Conservation (phyloP, 2,888 invertebrate species). For the Monoplex corrugatus region DNA sequence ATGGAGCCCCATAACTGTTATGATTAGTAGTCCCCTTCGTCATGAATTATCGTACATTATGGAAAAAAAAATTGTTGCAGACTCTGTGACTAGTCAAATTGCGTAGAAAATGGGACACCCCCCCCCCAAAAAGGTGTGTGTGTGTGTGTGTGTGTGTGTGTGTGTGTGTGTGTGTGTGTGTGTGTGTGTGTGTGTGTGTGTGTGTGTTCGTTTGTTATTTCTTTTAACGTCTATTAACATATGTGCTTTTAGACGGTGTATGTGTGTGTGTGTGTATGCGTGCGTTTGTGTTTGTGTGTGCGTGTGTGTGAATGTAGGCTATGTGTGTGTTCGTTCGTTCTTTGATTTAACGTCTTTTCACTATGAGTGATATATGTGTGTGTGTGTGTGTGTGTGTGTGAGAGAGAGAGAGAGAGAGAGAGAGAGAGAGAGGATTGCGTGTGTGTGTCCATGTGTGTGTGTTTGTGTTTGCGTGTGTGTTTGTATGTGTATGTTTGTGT, state of each 20-base stretch:
- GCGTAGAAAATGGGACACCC: background rate
- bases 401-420: too few species aligned
- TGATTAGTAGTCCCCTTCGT: too few species aligned
- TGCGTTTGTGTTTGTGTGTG: background rate
- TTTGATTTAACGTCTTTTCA: too few species aligned
- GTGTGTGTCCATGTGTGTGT: background rate
- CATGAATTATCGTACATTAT: background rate
- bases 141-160: conserved; percentile 18
- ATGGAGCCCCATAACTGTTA: background rate
- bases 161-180: conserved; percentile 8
- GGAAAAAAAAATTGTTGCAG: background rate
- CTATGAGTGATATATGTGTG: too few species aligned
- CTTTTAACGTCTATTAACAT: background rate
- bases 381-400: conserved; percentile 18
- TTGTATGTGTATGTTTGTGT: background rate
- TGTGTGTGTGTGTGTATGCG: background rate
- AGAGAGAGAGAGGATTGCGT: too few species aligned
- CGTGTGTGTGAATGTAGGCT: background rate
- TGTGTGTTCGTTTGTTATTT: background rate
- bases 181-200: background rate
- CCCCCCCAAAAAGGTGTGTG: background rate
- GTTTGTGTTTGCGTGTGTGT: conserved; percentile 5
- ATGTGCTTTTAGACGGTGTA: background rate
- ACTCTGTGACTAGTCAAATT: background rate
- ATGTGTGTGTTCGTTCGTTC: too few species aligned